Base-by-base conservation (phyloP, 2,113 vertebrate species). In the Sinosuthora webbiana region DNA sequence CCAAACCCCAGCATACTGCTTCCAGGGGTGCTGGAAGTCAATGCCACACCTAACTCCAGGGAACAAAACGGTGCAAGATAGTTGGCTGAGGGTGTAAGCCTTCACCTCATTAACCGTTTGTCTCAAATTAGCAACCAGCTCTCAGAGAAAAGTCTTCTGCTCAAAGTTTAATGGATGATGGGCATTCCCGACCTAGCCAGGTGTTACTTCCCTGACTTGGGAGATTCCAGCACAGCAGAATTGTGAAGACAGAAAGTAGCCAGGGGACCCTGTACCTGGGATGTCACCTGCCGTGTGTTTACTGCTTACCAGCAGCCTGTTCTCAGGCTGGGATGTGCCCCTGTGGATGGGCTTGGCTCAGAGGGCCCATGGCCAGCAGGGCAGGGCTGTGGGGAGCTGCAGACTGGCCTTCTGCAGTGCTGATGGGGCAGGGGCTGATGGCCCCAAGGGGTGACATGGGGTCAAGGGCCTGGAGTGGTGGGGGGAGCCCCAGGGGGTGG, bases 391-490 rank as follows among this genome's bases (percentile, higher is more conserved):
- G 64, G 15, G 30, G 13, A 25, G 27, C 47, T 39, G 42, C 33
- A 49, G 44, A 33, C 4, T 3, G 8, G 11, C 42, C 28, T 49
- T 1, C 52, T 81, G 64, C 7, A 4, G 42, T 5, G 10, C 45
- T 12, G 4, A 25, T 39, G 60, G 27, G 15, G 4, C 53, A 67
- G 64, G 31, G 31, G 22, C 50, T 60, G 83, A 6, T 4, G 18
- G 55, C 44, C 37, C 55, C 7, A 3, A 35, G 45, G 33, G 20
- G 35, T 24, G 41, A n/a, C 33, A 8, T 2, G 7, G 30, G 39
- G 16, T 20, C 41, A 55, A 62, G 15, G 28, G 33, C n/a, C n/a
- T 25, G 20, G 30, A 37, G 24, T 0, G 0, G 6, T 19, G 10
- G 5, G 4, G 47, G 33, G 5, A 45, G 13, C 20, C 33, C 17